Evolutionary conservation across 2,113 vertebrate genomes (phyloP), one percentile per base, ranked within the genome.

Genomic region (Megaceryle maxima): DNA sequence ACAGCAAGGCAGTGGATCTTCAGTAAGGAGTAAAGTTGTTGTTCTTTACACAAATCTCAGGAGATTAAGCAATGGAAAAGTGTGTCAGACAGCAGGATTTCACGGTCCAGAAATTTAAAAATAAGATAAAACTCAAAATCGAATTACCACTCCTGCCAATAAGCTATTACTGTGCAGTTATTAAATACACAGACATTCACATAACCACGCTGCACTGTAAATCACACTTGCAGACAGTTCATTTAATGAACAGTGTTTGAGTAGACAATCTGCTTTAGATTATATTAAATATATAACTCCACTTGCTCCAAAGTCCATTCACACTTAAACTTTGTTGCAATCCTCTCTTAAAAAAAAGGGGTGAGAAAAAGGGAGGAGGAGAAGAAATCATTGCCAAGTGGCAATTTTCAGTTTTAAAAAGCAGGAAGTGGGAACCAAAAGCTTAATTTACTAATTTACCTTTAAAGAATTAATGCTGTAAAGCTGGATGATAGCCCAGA

Each of bases 161-260:
- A 83, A 70, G 86, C 90, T 84, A 88, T 91, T 95, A 90, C 73
- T 57, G 94, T 69, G 69, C 83, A 91, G 95, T 96, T 84, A 94
- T 78, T 90, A 95, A 94, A 69, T 74, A 95, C 63, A 87, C 82
- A 96, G 83, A 84, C 96, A 92, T 92, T 56, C 77, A 41, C 89
- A 94, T 76, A 94, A 87, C 91, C 96, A 94, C 29, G 31, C 16
- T 96, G 88, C 93, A 64, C 88, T 93, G 88, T 96, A 97, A 97
- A 96, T 97, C 96, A 97, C 87, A 80, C 87, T 92, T 69, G 62
- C 79, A 96, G 95, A 96, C 97, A 97, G 88, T 97, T 97, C 96
- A 92, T 92, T 94, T 91, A 85, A 94, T 75, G 74, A 97, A 69
- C 77, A 88, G 31, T 41, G 56, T 95, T 97, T 94, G 87, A 95